Evolutionary conservation across 2,113 vertebrate species (phyloP), one percentile per base, ranked within the genome.

Genomic region (Struthio camelus): DNA sequence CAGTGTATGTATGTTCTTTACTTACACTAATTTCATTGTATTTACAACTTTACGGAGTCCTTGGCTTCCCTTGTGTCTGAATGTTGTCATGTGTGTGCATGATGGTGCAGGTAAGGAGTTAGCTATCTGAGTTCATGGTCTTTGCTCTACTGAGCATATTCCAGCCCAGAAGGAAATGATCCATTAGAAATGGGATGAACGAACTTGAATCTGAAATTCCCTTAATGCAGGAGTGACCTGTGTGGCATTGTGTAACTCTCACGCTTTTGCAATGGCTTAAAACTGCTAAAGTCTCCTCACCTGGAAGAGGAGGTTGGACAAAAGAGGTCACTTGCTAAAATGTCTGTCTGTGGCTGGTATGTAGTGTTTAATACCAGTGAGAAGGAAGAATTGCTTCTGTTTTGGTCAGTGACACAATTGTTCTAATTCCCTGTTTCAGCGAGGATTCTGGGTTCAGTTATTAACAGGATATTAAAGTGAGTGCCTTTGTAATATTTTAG

Each of bases 81-180:
- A 56, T 88, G n/a, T 34, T 85, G 77, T 32, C 42, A 14, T 2
- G 10, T 0, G 0, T 32, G 5, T 22, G 13, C 81, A 0, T 19
- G 77, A 34, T 3, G 4, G 44, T 56, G 61, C 48, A 40, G 53
- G 83, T 53, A n/a, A 30, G 28, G 36, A 51, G 34, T 6, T 24
- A 80, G 27, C 22, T 61, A 7, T 28, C 53, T 24, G 18, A 6
- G 16, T 64, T 70, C 38, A 14, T 0, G 0, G 2, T 1, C 58
- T 38, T 81, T 51, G 23, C 17, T 22, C 56, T 61, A 11, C 42
- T 36, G 53, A 56, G 44, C 50, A 10, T 11, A 2, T 20, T 50
- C 27, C 30, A 78, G 73, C 51, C 20, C 62, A 50, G 70, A 80
- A 89, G 53, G 38, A 92, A 13, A n/a, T 5, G 4, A 32, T 38